Percentiles rank a stretch among this genome's conserved stretches.
phyloP scores from a whole-genome alignment of 2,113 vertebrate genomes.

The Psophia crepitans region DNA sequence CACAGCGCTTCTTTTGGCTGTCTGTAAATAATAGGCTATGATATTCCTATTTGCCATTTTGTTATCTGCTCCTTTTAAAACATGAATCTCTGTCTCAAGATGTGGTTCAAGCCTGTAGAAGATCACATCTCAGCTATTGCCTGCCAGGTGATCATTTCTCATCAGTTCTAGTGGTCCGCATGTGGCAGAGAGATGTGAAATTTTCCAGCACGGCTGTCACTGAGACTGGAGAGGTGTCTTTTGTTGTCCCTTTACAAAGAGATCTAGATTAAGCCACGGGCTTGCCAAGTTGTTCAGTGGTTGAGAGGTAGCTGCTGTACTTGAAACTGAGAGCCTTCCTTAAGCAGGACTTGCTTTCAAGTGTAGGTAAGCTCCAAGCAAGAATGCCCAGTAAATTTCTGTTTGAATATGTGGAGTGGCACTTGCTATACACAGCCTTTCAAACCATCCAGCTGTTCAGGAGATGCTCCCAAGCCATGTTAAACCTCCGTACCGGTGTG shows the following conservation, averaged over 20 bases:
- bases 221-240: background rate
- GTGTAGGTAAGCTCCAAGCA: background rate
- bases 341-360: background rate
- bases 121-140: background rate
- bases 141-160: background rate
- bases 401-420: background rate
- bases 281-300: background rate
- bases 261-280: background rate
- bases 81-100: background rate
- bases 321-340: background rate
- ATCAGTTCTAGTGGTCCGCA: background rate
- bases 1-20: background rate
- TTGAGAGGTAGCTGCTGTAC: background rate
- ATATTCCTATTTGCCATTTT: background rate
- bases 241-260: background rate
- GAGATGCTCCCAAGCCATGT: background rate
- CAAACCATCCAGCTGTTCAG: background rate
- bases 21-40: background rate
- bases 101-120: background rate
- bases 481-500: background rate
- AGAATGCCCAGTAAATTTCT: background rate
- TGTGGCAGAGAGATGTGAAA: background rate
- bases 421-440: background rate
- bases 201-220: background rate
- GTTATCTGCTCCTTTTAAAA: background rate